A percentile compares a stretch with the other conserved stretches of the same genome.
These are phyloP conservation scores for Quadriops clusia DNA, from an alignment of 2,888 invertebrate genomes.

Conservation along the genomic window DNA sequence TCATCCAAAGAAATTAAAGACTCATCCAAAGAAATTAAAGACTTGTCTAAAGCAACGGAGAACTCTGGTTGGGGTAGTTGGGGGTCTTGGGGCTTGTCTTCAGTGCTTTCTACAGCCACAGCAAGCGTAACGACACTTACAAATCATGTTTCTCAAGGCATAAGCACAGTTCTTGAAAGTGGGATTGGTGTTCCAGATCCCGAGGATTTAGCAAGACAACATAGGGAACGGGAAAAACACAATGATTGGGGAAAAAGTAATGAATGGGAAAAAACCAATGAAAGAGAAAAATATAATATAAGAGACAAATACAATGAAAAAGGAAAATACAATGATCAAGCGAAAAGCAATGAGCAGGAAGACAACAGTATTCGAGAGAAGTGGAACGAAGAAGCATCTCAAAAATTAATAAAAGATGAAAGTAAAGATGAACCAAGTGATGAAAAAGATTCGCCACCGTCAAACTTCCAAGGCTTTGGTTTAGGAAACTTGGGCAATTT, in stretches of 20 bases:
- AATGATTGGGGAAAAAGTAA: too few relatives aligned
- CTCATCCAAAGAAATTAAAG: neutral
- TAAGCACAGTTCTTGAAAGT: conserved; percentile 65
- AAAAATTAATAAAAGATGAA: conserved; percentile 3
- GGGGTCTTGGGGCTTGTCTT: conserved; percentile 66
- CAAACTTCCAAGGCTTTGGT: conserved; percentile 35
- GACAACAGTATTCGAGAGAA: too few relatives aligned
- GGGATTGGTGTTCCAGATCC: conserved; percentile 77
- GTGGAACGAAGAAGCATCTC: too few relatives aligned
- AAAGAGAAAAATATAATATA: too few relatives aligned
- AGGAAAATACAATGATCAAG: neutral
- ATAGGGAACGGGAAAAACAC: conserved; percentile 26
- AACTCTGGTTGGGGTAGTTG: conserved; percentile 42
- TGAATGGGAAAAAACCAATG: too few relatives aligned
- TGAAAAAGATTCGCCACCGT: neutral
- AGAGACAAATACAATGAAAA: too few relatives aligned
- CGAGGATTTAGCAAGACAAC: conserved; percentile 55
- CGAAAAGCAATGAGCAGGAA: conserved; percentile 1
- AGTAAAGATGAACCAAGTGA: neutral
- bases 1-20: conserved; percentile 4
- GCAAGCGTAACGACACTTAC: conserved; percentile 71
- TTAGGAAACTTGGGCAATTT: conserved; percentile 51
- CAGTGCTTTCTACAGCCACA: conserved; percentile 63
- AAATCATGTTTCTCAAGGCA: conserved; percentile 68
- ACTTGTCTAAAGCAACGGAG: conserved; percentile 7